Percentiles rank a stretch among this genome's conserved stretches.
Evolutionary conservation across 2,113 vertebrate species (phyloP).

Genomic region (Psephotus haematonotus): DNA sequence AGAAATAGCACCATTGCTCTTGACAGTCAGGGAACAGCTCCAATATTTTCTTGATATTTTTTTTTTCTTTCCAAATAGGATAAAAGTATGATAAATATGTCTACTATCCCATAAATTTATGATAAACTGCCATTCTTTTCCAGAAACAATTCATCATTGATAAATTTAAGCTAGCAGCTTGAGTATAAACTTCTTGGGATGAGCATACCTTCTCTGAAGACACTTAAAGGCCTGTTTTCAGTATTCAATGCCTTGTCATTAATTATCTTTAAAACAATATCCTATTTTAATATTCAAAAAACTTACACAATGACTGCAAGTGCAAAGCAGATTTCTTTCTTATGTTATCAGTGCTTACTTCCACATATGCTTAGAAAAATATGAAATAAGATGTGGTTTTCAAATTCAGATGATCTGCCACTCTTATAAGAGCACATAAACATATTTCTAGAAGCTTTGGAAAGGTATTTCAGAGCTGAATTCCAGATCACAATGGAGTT

Average conservation of each 20-base stretch:
- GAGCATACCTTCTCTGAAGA: not conserved
- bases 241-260: not conserved
- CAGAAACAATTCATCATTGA: not conserved
- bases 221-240: not conserved
- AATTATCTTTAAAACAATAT: not conserved
- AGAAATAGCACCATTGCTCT: not conserved
- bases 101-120: not conserved
- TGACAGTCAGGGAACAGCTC: not conserved
- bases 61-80: not conserved
- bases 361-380: not conserved
- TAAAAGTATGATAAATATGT: not conserved
- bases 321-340: not conserved
- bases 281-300: not conserved
- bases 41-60: not conserved
- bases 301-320: not conserved
- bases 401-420: conserved; percentile 6
- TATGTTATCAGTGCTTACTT: not conserved
- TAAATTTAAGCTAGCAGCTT: not conserved
- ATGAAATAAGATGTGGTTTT: not conserved
- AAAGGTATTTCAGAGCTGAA: conserved; percentile 8
- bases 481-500: not conserved
- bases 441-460: not conserved
- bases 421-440: conserved; percentile 1
- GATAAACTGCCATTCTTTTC: not conserved
- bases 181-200: not conserved